These are phyloP conservation scores for Sinosuthora webbiana DNA, from an alignment of 2,113 vertebrate species.

Conservation along the genomic window DNA sequence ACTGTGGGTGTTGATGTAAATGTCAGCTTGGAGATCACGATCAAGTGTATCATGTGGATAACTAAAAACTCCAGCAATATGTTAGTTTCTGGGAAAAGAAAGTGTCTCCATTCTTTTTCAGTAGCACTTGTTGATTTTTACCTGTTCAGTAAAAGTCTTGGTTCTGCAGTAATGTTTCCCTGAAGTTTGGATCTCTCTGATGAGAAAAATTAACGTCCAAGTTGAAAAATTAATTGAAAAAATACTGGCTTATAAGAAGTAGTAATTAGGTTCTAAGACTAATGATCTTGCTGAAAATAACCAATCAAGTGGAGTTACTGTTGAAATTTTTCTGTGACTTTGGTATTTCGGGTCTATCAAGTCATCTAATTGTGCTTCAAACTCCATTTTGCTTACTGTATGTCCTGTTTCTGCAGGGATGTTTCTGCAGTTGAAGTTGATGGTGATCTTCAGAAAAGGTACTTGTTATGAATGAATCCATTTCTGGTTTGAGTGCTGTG, in stretches of 20 bases:
- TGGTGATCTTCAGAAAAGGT: conserved; percentile 81
- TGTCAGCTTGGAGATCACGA: not conserved
- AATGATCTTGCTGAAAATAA: not conserved
- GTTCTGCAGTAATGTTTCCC: not conserved
- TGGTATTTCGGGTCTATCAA: not conserved
- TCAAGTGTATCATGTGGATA: not conserved
- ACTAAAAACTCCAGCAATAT: not conserved
- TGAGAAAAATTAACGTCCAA: not conserved
- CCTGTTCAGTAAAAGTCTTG: not conserved
- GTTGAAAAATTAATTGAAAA: not conserved
- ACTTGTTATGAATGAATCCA: not conserved
- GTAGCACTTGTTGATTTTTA: not conserved
- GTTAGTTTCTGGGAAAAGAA: not conserved
- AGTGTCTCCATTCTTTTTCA: not conserved
- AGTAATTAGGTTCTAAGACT: not conserved
- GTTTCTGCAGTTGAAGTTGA: conserved; percentile 68
- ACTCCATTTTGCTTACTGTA: not conserved
- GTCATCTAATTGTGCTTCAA: not conserved
- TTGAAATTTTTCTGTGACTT: not conserved
- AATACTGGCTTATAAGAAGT: not conserved
- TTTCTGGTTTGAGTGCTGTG: not conserved
- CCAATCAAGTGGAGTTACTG: not conserved
- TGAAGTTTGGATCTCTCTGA: not conserved
- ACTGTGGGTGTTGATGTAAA: not conserved
- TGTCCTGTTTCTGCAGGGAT: conserved; percentile 71